phyloP scores from a whole-genome alignment of 2,888 invertebrate genomes.

The Ashinkailepas kermadecensis region DNA sequence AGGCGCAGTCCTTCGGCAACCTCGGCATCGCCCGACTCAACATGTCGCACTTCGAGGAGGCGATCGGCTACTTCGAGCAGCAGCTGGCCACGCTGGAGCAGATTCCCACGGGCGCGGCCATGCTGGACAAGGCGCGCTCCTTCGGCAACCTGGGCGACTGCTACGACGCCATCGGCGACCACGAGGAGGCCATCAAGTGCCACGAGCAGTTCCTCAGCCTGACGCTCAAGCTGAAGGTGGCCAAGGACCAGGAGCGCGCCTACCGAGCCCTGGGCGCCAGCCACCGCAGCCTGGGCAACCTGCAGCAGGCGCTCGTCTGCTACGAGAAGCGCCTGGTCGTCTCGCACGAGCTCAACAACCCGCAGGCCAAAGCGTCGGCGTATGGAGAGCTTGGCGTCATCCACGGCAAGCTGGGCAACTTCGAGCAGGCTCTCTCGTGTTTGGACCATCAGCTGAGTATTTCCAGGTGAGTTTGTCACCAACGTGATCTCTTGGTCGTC shows the following conservation, averaged over 20 bases:
- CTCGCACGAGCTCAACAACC: conserved; percentile 78
- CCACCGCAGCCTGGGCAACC: conserved; percentile 64
- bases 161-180: conserved; percentile 89
- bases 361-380: conserved; percentile 81
- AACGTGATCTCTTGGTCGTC: too few species aligned
- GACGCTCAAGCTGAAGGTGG: conserved; percentile 65
- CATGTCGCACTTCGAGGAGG: conserved; percentile 92
- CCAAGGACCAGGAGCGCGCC: conserved; percentile 43
- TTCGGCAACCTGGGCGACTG: conserved; percentile 90
- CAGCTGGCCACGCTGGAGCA: conserved; percentile 87
- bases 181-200: conserved; percentile 87
- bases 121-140: conserved; percentile 79
- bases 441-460: conserved; percentile 83
- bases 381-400: conserved; percentile 80
- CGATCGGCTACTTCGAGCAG: conserved; percentile 75
- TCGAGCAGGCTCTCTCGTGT: conserved; percentile 87
- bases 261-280: conserved; percentile 70
- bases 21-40: conserved; percentile 86
- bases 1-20: conserved; percentile 90
- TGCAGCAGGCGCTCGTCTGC: conserved; percentile 86
- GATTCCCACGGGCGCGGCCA: conserved; percentile 48
- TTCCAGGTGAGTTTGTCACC: conserved; percentile 57
- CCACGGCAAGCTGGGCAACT: conserved; percentile 59
- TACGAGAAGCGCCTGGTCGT: conserved; percentile 88
- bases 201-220: conserved; percentile 89